Evolutionary conservation across 2,888 invertebrate species (phyloP), one percentile per base, ranked within the genome.

Genomic region (Tiliacea citrago): DNA sequence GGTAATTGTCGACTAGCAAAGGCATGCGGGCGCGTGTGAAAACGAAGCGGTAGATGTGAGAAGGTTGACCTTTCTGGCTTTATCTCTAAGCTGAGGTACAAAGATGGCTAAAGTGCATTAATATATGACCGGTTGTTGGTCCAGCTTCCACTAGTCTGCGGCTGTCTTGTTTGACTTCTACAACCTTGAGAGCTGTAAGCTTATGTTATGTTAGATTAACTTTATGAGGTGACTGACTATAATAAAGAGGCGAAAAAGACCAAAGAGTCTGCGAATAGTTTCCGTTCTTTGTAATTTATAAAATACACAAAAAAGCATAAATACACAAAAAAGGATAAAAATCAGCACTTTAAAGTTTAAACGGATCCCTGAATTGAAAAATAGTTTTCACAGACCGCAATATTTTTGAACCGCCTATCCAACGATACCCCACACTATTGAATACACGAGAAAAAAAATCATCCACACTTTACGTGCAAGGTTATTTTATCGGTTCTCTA

Each of bases 101-200:
- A 63, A 68, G 58, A 65, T 51, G 51, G 49, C 42, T 75, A 55
- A 75, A 68, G 66, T 82, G 69, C 66, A 69, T 65, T 81, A 29
- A 69, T 81, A 67, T 61, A 53, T 78, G 61, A 53, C 68, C 35
- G 12, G 45, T 72, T 60, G 84, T 69, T 72, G 45, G 66, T 67
- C 16, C 24, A 71, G 45, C 58, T 57, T 45, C 58, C 55, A 47
- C 58, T 57, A 45, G 67, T 47, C 65, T 73, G 62, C n/a, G 45
- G 60, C 13, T 45, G 13, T 42, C 55, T 55, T 76, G 84, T 84
- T 80, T 76, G 55, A 71, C 68, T 76, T 77, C 58, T 45, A 58
- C 45, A 71, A 82, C 61, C 71, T 74, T n/a, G 12, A 21, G 45
- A 51, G 53, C 68, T 66, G 74, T 76, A 63, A 81, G 49, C 57